Percentiles rank a stretch among this genome's conserved stretches.
Conservation (phyloP, 2,888 invertebrate species). For the Parochlus steinenii region DNA sequence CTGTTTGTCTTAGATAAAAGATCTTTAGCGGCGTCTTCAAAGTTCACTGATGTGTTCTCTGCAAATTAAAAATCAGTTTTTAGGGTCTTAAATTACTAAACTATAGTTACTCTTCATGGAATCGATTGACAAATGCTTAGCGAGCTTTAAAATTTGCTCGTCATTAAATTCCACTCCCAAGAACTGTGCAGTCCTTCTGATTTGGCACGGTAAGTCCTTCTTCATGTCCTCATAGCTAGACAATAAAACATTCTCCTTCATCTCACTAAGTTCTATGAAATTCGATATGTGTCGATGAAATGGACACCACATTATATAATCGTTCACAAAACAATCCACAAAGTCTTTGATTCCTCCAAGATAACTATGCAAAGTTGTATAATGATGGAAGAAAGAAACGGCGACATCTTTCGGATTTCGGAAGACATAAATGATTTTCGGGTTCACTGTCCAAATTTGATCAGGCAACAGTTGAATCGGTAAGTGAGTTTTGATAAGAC, state of each 20-base stretch:
- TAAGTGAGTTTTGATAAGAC: neutral
- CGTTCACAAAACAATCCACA: conserved; percentile 17
- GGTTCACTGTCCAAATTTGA: neutral
- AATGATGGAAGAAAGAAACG: conserved; percentile 54
- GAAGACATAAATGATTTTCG: conserved; percentile 52
- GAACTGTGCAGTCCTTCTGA: conserved; percentile 20
- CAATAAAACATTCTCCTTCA: conserved; percentile 25
- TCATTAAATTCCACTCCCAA: conserved; percentile 18
- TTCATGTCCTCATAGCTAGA: conserved; percentile 28
- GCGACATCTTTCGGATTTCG: conserved; percentile 69
- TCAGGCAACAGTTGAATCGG: neutral
- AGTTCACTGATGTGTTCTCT: too few relatives aligned
- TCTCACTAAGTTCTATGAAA: conserved; percentile 26
- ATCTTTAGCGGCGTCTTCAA: too few relatives aligned
- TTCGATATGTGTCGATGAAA: conserved; percentile 26
- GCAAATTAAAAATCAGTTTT: too few relatives aligned
- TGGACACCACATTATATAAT: conserved; percentile 23
- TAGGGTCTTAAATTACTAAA: too few relatives aligned
- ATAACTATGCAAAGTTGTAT: conserved; percentile 14
- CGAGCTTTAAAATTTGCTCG: conserved; percentile 17
- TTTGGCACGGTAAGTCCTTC: conserved; percentile 19
- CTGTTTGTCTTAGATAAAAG: too few relatives aligned
- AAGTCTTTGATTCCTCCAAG: conserved; percentile 17
- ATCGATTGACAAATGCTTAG: conserved; percentile 21
- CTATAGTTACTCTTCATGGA: too few relatives aligned